Evolutionary conservation across 2,888 invertebrate genomes (phyloP).

Genomic region (Polyommatus icarus): DNA sequence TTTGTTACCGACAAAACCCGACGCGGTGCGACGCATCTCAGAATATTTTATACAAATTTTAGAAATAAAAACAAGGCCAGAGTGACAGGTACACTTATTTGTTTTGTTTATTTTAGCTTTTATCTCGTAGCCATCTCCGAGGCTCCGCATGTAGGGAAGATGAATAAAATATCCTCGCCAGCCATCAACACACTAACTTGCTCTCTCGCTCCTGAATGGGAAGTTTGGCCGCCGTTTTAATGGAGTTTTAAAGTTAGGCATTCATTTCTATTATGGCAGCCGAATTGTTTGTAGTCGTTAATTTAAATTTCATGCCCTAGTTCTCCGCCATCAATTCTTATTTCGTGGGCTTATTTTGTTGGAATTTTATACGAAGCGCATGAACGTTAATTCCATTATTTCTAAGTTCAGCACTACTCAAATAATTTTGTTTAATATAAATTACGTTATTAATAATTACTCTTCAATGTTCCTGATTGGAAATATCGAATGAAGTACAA

Average conservation of each 20-base stretch:
- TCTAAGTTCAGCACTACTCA: background rate
- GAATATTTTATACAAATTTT: constrained; percentile 81
- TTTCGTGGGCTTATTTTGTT: constrained; percentile 55
- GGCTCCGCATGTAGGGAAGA: constrained; percentile 65
- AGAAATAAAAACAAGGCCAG: constrained; percentile 75
- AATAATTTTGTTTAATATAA: background rate
- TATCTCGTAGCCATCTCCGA: constrained; percentile 71
- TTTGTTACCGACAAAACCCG: constrained; percentile 49
- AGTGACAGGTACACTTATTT: constrained; percentile 79
- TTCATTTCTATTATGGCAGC: constrained; percentile 70
- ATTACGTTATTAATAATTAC: background rate
- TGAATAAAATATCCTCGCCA: constrained; percentile 77
- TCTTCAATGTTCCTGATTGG: background rate
- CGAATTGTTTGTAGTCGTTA: constrained; percentile 71
- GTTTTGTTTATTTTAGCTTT: constrained; percentile 75
- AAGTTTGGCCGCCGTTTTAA: constrained; percentile 70
- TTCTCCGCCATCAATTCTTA: constrained; percentile 64
- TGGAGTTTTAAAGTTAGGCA: constrained; percentile 72
- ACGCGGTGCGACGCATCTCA: constrained; percentile 65
- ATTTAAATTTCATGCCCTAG: constrained; percentile 71
- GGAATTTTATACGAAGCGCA: constrained; percentile 14
- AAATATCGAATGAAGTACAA: background rate
- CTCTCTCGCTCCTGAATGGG: constrained; percentile 64
- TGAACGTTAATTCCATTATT: background rate
- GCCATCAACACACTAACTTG: constrained; percentile 54